These are phyloP conservation scores for Ornithoptera priamus DNA, from an alignment of 2,888 invertebrate species.

Conservation along the genomic window DNA sequence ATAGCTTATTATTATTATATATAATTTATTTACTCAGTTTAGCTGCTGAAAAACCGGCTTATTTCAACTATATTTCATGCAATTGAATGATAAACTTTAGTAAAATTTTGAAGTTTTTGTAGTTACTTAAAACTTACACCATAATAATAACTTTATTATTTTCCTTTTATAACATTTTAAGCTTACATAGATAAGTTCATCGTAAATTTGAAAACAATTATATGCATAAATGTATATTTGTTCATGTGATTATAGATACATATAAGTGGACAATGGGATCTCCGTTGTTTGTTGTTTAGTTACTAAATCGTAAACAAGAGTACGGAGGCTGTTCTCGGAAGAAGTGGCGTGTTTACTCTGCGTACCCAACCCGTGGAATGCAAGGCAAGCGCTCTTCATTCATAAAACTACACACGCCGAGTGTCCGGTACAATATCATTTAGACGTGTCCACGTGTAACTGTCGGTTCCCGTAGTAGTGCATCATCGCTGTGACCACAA, in stretches of 20 bases:
- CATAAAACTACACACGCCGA: constrained; percentile 50
- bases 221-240: background rate
- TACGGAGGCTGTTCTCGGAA: constrained; percentile 41
- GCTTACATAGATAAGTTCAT: background rate
- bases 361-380: constrained; percentile 45
- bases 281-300: background rate
- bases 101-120: no score
- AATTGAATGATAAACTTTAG: no score
- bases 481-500: no score
- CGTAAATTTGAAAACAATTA: no score
- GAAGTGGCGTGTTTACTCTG: constrained; percentile 40
- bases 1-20: no score
- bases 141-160: background rate
- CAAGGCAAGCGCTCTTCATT: constrained; percentile 58
- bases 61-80: background rate
- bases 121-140: no score
- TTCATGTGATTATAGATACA: no score
- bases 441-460: constrained; percentile 9
- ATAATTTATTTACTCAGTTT: no score
- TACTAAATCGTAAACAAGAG: constrained; percentile 15
- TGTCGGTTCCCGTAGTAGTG: background rate
- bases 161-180: background rate
- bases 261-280: background rate
- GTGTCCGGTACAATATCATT: constrained; percentile 28
- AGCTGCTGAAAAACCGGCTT: background rate